Percentiles rank a stretch among this genome's conserved stretches.
These are phyloP conservation scores for Mechanitis mazaeus DNA, from an alignment of 2,888 invertebrate species.

Conservation along the genomic window DNA sequence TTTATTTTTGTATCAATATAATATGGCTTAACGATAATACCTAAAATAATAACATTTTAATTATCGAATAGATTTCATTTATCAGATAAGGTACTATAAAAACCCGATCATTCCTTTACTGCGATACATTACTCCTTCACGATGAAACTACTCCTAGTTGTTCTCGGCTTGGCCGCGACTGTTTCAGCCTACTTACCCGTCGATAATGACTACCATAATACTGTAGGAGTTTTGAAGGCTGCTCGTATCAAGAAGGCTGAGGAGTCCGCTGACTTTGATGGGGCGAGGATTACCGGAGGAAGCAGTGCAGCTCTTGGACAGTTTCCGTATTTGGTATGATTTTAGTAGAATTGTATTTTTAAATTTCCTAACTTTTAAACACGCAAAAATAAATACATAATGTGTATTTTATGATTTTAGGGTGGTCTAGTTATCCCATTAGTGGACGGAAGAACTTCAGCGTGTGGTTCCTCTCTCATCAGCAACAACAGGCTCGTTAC, in stretches of 20 bases:
- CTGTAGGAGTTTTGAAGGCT: constrained; percentile 29
- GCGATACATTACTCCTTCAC: not conserved
- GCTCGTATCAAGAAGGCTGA: constrained; percentile 30
- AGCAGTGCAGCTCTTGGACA: constrained; percentile 25
- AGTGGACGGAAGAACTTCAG: constrained; percentile 33
- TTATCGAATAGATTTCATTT: too few relatives aligned
- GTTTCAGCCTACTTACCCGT: constrained; percentile 19
- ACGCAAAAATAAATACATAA: not conserved
- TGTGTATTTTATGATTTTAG: constrained; percentile 28
- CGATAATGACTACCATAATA: constrained; percentile 27
- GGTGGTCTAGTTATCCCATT: constrained; percentile 42
- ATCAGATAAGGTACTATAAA: too few relatives aligned
- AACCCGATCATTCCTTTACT: too few relatives aligned
- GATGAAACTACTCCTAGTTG: not conserved
- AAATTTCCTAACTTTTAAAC: not conserved
- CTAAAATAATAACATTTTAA: too few relatives aligned
- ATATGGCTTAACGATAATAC: too few relatives aligned
- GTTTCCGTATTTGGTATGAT: constrained; percentile 23
- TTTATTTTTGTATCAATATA: too few relatives aligned
- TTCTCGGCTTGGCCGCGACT: not conserved
- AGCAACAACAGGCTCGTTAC: constrained; percentile 38
- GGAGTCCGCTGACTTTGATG: constrained; percentile 28
- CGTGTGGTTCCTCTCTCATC: constrained; percentile 49
- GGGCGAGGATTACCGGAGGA: constrained; percentile 31
- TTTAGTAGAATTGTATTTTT: not conserved